Percentiles rank a stretch among this genome's conserved stretches.
phyloP scores from a whole-genome alignment of 2,888 invertebrate genomes.

The Sericinus montela region DNA sequence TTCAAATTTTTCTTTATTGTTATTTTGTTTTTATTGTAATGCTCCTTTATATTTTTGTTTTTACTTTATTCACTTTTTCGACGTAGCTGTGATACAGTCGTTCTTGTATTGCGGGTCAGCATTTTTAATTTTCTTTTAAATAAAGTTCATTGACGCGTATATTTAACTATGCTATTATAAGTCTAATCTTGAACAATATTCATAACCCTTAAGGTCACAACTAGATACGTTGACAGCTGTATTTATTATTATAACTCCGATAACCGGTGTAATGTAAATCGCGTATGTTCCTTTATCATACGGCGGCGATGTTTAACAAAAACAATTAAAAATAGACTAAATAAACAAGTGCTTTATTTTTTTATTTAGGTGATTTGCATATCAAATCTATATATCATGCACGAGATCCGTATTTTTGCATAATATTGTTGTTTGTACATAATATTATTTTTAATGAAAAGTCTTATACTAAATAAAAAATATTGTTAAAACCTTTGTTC shows the following conservation, averaged over 20 bases:
- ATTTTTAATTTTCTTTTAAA: background rate
- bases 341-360: background rate
- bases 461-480: no score
- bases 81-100: background rate
- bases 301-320: no score
- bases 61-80: no score
- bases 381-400: no score
- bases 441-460: no score
- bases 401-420: no score
- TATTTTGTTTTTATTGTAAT: no score
- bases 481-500: no score
- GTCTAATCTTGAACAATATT: slow-evolving; percentile 37
- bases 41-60: no score
- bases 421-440: no score
- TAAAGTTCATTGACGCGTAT: slow-evolving; percentile 55
- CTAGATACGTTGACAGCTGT: slow-evolving; percentile 29
- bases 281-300: slow-evolving; percentile 18
- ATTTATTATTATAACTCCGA: slow-evolving; percentile 24
- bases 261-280: slow-evolving; percentile 18
- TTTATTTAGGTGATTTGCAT: no score
- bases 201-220: slow-evolving; percentile 40
- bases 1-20: no score
- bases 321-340: slow-evolving; percentile 2
- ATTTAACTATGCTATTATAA: slow-evolving; percentile 45
- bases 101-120: background rate